These are phyloP conservation scores for Desmophyllum pertusum DNA, from an alignment of 92 coral and sea anemone species.

Conservation along the genomic window DNA sequence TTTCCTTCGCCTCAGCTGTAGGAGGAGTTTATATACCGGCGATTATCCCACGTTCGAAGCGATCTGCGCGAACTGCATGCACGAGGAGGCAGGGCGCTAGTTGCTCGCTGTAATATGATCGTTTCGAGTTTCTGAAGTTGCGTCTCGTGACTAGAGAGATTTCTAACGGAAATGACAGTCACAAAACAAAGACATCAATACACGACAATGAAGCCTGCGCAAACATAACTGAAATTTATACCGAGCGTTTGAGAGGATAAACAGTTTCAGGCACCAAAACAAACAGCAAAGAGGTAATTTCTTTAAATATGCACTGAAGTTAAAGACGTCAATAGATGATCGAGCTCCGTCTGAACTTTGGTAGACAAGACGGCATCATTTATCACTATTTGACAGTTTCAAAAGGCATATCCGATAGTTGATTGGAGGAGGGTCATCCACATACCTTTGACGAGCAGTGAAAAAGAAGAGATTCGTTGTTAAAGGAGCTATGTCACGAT, in stretches of 20 bases:
- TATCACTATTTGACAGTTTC: background rate
- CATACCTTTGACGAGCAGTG: too few relatives aligned
- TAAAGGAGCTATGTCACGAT: too few relatives aligned
- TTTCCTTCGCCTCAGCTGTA: background rate
- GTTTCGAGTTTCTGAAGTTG: background rate
- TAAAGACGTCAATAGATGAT: background rate
- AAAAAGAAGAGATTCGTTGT: too few relatives aligned
- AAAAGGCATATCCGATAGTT: background rate
- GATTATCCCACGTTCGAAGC: background rate
- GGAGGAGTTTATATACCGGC: background rate
- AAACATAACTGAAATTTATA: slow-evolving; percentile 1
- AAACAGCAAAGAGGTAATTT: background rate
- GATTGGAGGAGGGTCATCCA: too few relatives aligned
- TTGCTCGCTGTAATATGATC: background rate
- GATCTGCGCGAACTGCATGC: background rate
- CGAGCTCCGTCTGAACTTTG: background rate
- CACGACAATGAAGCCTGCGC: background rate
- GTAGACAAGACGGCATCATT: background rate
- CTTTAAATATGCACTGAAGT: background rate
- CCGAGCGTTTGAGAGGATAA: background rate
- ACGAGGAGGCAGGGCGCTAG: background rate
- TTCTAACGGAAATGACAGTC: slow-evolving; percentile 31
- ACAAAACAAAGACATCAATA: slow-evolving; percentile 5
- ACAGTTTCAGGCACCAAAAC: background rate
- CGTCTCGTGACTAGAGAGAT: background rate